Evolutionary conservation across 2,113 vertebrate species (phyloP).

Genomic region (Myotis yumanensis): DNA sequence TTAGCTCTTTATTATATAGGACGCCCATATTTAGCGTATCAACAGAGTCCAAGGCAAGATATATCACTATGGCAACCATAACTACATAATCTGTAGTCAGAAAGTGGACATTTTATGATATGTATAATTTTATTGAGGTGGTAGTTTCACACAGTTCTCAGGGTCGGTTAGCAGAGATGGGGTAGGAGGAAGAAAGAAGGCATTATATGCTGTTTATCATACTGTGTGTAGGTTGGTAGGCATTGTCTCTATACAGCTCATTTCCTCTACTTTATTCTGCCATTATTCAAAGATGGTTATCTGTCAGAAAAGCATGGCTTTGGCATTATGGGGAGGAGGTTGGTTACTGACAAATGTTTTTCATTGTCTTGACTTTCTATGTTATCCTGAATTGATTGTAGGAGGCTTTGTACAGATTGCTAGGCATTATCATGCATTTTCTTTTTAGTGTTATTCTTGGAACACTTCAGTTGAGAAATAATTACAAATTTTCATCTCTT

Average conservation of each 20-base stretch:
- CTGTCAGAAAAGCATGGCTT: background rate
- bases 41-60: slow-evolving; percentile 55
- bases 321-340: background rate
- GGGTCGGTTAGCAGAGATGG: background rate
- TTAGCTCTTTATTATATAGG: too few relatives aligned
- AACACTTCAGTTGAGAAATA: slow-evolving; percentile 16
- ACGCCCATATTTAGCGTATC: slow-evolving; percentile 19
- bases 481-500: slow-evolving; percentile 9
- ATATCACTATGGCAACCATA: slow-evolving; percentile 47
- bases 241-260: slow-evolving; percentile 2
- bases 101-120: slow-evolving; percentile 44
- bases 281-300: slow-evolving; percentile 28
- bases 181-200: background rate
- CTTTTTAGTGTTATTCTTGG: background rate
- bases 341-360: slow-evolving; percentile 12
- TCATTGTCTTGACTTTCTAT: slow-evolving; percentile 15
- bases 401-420: background rate
- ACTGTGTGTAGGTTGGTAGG: background rate
- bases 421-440: slow-evolving; percentile 19
- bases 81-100: background rate
- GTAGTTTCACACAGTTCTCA: background rate
- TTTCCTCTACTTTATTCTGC: slow-evolving; percentile 33
- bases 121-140: slow-evolving; percentile 17
- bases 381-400: background rate
- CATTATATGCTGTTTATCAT: background rate